Evolutionary conservation across 2,113 vertebrate species (phyloP).

Genomic region (Leuciscus idus): DNA sequence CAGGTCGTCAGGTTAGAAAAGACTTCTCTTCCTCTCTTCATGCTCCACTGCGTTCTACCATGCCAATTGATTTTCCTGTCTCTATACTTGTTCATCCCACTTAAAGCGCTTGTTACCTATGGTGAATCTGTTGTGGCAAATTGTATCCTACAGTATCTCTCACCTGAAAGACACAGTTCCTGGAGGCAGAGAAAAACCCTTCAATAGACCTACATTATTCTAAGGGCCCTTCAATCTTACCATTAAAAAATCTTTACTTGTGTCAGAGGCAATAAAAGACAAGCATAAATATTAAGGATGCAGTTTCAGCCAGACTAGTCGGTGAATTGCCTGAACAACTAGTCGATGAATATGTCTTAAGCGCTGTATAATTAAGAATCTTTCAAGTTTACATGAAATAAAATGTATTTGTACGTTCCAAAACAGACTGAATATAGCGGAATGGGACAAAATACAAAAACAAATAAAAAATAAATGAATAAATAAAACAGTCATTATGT

Average conservation of each 20-base stretch:
- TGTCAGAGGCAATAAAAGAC: conserved; percentile 10
- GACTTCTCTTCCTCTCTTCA: conserved; percentile 41
- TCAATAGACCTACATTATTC: conserved; percentile 47
- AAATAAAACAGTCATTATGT: background rate
- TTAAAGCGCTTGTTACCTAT: conserved; percentile 56
- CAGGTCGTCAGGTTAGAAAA: conserved; percentile 48
- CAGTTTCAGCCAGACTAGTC: background rate
- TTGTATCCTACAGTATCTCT: conserved; percentile 51
- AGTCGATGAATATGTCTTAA: background rate
- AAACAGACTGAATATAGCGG: background rate
- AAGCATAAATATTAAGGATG: background rate
- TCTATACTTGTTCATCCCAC: conserved; percentile 56
- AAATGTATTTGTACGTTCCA: background rate
- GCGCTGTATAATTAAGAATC: background rate
- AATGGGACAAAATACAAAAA: background rate
- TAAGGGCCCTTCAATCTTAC: conserved; percentile 43
- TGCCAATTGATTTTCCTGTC: conserved; percentile 62
- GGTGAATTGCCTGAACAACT: background rate
- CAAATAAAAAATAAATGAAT: background rate
- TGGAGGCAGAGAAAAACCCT: conserved; percentile 17
- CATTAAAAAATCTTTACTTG: background rate
- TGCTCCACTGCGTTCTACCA: conserved; percentile 47
- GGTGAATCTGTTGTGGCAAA: conserved; percentile 62
- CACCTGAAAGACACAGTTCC: conserved; percentile 43
- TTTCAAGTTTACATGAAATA: background rate